Conservation (phyloP, 2,888 invertebrate species). For the Luffia ferchaultella region DNA sequence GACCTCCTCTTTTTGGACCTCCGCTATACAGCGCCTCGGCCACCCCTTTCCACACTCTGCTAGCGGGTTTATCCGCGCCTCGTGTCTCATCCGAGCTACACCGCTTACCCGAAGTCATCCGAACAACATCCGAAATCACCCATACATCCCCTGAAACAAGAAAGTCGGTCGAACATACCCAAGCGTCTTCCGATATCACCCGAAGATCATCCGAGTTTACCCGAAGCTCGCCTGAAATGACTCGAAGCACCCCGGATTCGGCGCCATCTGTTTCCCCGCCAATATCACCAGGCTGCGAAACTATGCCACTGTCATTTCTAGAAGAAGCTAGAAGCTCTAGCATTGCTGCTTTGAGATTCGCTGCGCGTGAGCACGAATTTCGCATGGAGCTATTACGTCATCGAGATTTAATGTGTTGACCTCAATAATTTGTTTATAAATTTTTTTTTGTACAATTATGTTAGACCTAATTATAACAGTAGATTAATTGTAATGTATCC, state of each 20-base stretch:
- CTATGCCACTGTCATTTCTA: conserved; percentile 52
- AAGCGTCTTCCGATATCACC: conserved; percentile 7
- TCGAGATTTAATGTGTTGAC: conserved; percentile 60
- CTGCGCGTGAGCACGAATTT: conserved; percentile 89
- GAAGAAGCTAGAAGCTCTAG: conserved; percentile 84
- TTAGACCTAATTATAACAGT: too few species aligned
- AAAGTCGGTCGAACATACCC: conserved; percentile 13
- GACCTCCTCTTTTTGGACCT: conserved; percentile 45
- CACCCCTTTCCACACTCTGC: conserved; percentile 82
- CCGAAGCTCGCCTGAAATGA: conserved; percentile 22
- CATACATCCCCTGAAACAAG: conserved; percentile 35
- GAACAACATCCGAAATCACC: conserved; percentile 24
- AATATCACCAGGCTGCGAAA: conserved; percentile 56
- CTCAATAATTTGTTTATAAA: background rate
- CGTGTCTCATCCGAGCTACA: conserved; percentile 23
- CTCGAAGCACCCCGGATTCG: conserved; percentile 34
- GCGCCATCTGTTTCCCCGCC: conserved; percentile 61
- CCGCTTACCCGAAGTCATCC: conserved; percentile 33
- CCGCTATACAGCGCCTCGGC: conserved; percentile 53
- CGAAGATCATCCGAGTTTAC: conserved; percentile 30
- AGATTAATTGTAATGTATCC: background rate
- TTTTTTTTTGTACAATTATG: too few species aligned
- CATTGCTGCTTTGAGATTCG: conserved; percentile 84
- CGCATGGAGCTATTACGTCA: conserved; percentile 83
- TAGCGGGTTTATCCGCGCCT: conserved; percentile 79